A percentile compares a stretch with the other conserved stretches of the same genome.
phyloP scores from a whole-genome alignment of 2,888 invertebrate species.

The Synergus itoensis region DNA sequence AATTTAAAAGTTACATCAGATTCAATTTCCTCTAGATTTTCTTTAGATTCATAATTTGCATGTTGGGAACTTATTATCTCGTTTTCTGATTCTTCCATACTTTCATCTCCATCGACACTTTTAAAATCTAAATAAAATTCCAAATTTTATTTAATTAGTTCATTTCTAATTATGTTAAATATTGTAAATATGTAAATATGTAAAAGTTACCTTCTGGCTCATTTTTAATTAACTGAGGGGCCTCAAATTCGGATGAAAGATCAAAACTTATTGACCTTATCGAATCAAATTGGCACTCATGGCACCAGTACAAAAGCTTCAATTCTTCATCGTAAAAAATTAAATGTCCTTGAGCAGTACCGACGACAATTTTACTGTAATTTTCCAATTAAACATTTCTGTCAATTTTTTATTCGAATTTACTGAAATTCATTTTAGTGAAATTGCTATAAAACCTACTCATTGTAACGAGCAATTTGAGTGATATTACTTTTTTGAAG shows the following conservation, averaged over 20 bases:
- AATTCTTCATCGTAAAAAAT: slow-evolving; percentile 82
- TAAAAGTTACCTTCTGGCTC: not conserved
- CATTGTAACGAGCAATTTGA: slow-evolving; percentile 56
- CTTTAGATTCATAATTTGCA: not conserved
- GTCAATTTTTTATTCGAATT: not conserved
- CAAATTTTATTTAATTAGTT: not conserved
- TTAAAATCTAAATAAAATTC: not conserved
- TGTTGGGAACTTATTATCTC: not conserved
- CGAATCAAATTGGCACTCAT: slow-evolving; percentile 78
- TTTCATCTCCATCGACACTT: not conserved
- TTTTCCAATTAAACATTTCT: slow-evolving; percentile 15
- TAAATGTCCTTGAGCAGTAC: slow-evolving; percentile 80
- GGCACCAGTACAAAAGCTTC: slow-evolving; percentile 81
- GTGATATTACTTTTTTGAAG: slow-evolving; percentile 62
- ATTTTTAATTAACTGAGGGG: slow-evolving; percentile 45
- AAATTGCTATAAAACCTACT: slow-evolving; percentile 53
- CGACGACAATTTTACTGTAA: slow-evolving; percentile 80
- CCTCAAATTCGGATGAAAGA: slow-evolving; percentile 53
- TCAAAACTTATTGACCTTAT: slow-evolving; percentile 80
- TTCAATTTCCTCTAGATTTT: slow-evolving; percentile 2
- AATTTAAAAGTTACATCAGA: slow-evolving; percentile 55
- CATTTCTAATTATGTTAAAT: not conserved
- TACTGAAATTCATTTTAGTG: slow-evolving; percentile 18
- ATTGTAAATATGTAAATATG: too few relatives aligned
- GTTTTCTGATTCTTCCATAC: slow-evolving; percentile 30